A percentile compares a stretch with the other conserved stretches of the same genome.
These are phyloP conservation scores for Aythya baeri DNA, from an alignment of 2,113 vertebrate species.

Conservation along the genomic window DNA sequence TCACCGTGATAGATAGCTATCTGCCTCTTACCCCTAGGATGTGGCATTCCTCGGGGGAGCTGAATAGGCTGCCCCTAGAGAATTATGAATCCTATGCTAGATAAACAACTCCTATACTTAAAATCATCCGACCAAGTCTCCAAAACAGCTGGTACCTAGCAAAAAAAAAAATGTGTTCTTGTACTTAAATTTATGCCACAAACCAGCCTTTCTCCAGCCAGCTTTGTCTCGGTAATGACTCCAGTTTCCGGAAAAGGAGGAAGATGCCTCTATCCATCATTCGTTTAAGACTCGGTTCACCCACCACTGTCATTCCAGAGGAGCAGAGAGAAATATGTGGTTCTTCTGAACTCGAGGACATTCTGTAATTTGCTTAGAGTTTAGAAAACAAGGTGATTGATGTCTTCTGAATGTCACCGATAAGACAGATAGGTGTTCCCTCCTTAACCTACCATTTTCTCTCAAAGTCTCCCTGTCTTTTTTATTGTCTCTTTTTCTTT, in stretches of 20 bases:
- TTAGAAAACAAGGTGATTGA: conserved; percentile 2
- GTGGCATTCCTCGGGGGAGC: background rate
- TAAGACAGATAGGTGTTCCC: background rate
- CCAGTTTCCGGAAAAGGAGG: background rate
- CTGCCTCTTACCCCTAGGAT: background rate
- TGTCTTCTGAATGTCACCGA: background rate
- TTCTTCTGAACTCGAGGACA: background rate
- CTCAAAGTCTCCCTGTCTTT: background rate
- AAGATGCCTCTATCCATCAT: background rate
- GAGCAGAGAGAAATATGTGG: background rate
- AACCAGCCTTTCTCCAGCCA: background rate
- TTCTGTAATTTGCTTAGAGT: background rate
- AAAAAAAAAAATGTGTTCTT: background rate
- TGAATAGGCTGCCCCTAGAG: background rate
- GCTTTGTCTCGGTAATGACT: background rate
- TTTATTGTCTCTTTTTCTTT: background rate
- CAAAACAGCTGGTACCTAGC: background rate
- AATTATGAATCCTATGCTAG: background rate
- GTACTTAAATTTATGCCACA: background rate
- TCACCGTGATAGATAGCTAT: background rate
- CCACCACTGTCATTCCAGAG: background rate
- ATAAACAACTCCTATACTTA: background rate
- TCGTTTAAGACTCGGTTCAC: background rate
- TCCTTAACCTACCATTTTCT: conserved; percentile 13
- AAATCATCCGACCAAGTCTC: background rate